Percentiles rank a stretch among this genome's conserved stretches.
These are phyloP conservation scores for Alcedo quadribrachys DNA, from an alignment of 2,797 vertebrate genomes.

Conservation along the genomic window DNA sequence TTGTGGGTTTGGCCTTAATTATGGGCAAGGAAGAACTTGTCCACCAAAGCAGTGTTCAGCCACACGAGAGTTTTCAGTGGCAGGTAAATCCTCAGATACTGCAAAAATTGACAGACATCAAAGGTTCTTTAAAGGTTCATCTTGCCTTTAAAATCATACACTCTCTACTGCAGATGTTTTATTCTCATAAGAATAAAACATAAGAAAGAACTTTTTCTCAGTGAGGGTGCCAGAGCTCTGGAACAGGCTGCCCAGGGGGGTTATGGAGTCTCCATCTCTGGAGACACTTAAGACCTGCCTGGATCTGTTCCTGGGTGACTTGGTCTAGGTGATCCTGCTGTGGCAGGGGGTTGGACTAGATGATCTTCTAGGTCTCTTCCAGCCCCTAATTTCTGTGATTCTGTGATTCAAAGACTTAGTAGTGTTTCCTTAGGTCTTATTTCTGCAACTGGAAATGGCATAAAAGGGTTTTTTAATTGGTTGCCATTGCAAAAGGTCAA, in stretches of 20 bases:
- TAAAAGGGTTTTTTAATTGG: not conserved
- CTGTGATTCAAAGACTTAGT: no score
- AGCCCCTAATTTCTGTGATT: no score
- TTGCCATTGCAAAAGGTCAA: accelerated
- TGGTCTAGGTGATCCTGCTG: no score
- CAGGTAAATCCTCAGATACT: not conserved
- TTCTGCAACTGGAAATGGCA: not conserved
- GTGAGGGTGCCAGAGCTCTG: no score
- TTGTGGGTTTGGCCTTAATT: not conserved
- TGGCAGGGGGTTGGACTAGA: no score
- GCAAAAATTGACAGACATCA: not conserved
- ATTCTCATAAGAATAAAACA: no score
- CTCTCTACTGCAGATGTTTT: not conserved
- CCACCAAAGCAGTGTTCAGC: not conserved
- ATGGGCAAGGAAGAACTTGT: not conserved
- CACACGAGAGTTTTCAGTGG: not conserved
- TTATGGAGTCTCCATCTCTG: no score
- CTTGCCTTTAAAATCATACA: not conserved
- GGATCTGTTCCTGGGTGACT: no score
- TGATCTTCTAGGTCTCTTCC: no score
- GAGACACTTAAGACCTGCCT: no score
- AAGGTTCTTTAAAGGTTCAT: not conserved
- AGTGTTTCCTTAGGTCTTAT: not conserved
- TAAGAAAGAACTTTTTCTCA: no score
- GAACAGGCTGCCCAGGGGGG: no score